Base-by-base conservation (phyloP, 2,113 vertebrate species). In the Rhynchopsitta pachyrhyncha region DNA sequence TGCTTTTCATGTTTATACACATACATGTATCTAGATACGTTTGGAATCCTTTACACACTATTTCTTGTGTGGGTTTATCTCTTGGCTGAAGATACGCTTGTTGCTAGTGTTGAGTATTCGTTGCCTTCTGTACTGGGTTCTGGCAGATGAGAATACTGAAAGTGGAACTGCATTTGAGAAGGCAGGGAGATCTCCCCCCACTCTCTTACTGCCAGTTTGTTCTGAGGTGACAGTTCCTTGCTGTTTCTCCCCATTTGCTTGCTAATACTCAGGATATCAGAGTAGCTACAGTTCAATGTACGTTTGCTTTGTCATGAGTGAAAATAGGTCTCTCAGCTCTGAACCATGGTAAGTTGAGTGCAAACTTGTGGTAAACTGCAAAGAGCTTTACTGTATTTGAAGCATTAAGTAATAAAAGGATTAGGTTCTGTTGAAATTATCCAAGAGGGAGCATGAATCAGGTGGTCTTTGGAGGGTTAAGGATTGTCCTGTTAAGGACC, bases 141-240 rank as follows among this genome's bases (percentile, higher is more conserved):
- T 82, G 80, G 49, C 31, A 74, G 81, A 42, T 46, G 53, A 88
- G 52, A 39, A n/a, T 22, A 10, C 49, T 29, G 3, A 17, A 25
- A 82, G 44, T 6, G 44, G 49, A 39, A 19, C 31, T 70, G 71
- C 6, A 5, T 73, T 93, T 84, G 59, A 41, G 79, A 76, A 66
- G 47, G 50, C n/a, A 59, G 17, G 20, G 74, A 37, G 75, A 55
- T 23, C 23, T 20, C 37, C 39, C 6, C 31, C 1, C 11, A 20
- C 3, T 17, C 17, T 16, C 5, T 3, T 29, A 7, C 7, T 68
- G 70, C n/a, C 22, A 22, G 0, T 82, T 79, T 25, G 22, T 44
- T 28, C 23, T 9, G 19, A 78, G 83, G 79, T 33, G 79, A 44
- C 79, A 68, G 23, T 77, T 80, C 66, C 49, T 44, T 13, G 28